These are phyloP conservation scores for Anoplolepis gracilipes DNA, from an alignment of 1,140 invertebrate genomes.

Conservation along the genomic window DNA sequence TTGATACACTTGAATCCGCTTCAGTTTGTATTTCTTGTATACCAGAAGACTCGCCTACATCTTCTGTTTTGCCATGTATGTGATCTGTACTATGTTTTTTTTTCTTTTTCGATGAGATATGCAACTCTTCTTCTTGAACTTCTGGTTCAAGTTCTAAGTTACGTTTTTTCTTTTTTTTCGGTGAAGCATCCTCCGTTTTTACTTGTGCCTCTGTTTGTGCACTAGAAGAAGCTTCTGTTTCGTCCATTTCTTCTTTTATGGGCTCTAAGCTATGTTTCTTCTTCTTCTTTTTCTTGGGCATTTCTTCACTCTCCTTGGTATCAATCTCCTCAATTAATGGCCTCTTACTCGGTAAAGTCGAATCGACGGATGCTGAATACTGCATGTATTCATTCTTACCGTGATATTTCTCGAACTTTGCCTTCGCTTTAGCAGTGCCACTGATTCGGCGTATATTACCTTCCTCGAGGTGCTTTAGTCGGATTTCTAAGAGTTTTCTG, in stretches of 20 bases:
- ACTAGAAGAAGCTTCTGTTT: constrained; percentile 61
- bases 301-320: constrained; percentile 71
- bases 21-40: constrained; percentile 3
- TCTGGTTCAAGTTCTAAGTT: neutral
- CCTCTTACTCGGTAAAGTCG: constrained; percentile 85
- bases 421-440: constrained; percentile 94
- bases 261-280: constrained; percentile 76
- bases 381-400: constrained; percentile 91
- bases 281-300: constrained; percentile 78
- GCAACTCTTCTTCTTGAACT: neutral
- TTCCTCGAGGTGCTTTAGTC: constrained; percentile 93
- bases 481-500: constrained; percentile 94
- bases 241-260: constrained; percentile 67
- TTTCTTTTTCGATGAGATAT: constrained; percentile 70
- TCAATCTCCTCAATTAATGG: constrained; percentile 82
- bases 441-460: constrained; percentile 93
- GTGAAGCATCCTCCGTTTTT: neutral
- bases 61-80: constrained; percentile 68
- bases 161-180: constrained; percentile 31
- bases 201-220: neutral
- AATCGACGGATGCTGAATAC: constrained; percentile 88
- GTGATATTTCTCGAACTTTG: constrained; percentile 96
- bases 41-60: constrained; percentile 40
- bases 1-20: constrained; percentile 36
- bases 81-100: constrained; percentile 60